Evolutionary conservation across 2,113 vertebrate genomes (phyloP), one percentile per base, ranked within the genome.

Genomic region (Paradoxurus hermaphroditus): DNA sequence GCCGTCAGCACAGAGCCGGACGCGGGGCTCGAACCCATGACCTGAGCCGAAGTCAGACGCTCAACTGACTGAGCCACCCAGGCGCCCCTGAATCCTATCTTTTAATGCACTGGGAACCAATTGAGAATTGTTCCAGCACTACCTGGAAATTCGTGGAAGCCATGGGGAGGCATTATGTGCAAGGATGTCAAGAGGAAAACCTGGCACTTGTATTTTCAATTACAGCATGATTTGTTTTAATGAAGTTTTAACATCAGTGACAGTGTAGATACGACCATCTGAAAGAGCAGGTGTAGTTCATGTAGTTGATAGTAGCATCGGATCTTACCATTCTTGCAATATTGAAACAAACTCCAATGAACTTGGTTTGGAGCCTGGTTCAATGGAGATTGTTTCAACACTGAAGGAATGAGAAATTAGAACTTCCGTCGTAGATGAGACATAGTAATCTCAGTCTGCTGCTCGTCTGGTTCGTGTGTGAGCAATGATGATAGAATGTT

Each of bases 321-420:
- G 81, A 56, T 79, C 15, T 85, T 94, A 86, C 39, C 96, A 91
- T 95, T 97, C 96, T 84, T 97, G 70, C 94, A 97, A 86, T 94
- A 94, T 67, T 88, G 96, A 97, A 98, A 98, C 96, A 97, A 97
- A 97, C 94, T 86, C 97, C 91, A 97, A 96, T 97, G 96, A 97
- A 97, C 85, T 82, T 92, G n/a, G 18, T 94, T 67, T 85, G 63
- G 34, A 92, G 46, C 51, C 12, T 92, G 65, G 82, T 92, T 97
- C 95, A 94, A 5, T 77, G 49, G 96, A 97, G 93, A 87, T 23
- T 95, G 96, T 97, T 96, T 96, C 97, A 96, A 94, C 95, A 97
- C 93, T 93, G 96, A 98, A 96, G 67, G 95, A 97, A 97, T 91
- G 97, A 96, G 41, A 46, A 88, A 86, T 83, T n/a, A 65, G 56